Base-by-base conservation (phyloP, 2,113 vertebrate genomes). In the Myxocyprinus asiaticus region DNA sequence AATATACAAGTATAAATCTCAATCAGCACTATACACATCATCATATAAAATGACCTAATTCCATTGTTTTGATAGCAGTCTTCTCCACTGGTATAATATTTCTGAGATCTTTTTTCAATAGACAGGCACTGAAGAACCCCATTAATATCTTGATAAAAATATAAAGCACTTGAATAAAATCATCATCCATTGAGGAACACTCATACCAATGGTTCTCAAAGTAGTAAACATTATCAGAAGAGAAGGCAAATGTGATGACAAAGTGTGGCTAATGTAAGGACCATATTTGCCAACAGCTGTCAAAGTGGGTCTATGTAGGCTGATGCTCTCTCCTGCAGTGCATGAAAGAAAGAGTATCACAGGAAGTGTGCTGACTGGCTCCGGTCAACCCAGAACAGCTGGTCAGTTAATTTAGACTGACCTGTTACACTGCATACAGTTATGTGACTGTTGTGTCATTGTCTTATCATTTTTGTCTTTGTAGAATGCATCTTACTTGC, bases 241-340 rank as follows among this genome's bases (percentile, higher is more conserved):
- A n/a, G 17, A 75, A 74, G 68, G 67, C 82, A 77, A 75, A 78
- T 83, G 74, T 80, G 73, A 44, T 50, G 78, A 53, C 61, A 9
- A 42, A 78, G 70, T 67, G 72, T 48, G 65, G 51, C 73, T 77
- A 62, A 83, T 68, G 61, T 63, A 33, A 33, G 22, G 22, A 33
- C 1, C 1, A 65, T 59, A 75, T 81, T 81, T 72, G 67, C 77
- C 50, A 14, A 63, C 80, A 82, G 67, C 75, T 82, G 80, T 82
- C 80, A 61, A 75, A 51, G 80, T 75, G 63, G 48, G 77, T 58
- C 61, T 74, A 66, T 17, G 61, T 58, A 67, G 70, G 69, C 70
- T 72, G 61, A 82, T 82, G 6, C 71, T 82, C 47, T 69, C 61
- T 47, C 80, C 80, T 69, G 75, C 67, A 66, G 61, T 55, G 75